Conservation (phyloP, 1,140 invertebrate species). For the Heliconius hewitsoni region DNA sequence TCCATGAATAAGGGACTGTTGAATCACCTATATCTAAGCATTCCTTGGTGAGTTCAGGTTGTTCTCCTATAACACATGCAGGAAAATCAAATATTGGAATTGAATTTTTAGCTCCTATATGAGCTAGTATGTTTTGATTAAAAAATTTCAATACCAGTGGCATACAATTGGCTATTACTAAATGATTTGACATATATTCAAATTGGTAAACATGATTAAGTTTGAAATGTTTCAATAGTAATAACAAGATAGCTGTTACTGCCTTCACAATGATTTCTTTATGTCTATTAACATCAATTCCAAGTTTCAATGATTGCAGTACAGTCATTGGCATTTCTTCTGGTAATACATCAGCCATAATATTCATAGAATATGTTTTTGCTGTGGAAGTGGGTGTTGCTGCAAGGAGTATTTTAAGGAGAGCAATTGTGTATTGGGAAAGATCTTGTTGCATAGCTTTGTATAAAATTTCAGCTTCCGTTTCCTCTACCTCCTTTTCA, state of each 20-base stretch:
- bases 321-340: slow-evolving; percentile 98
- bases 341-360: slow-evolving; percentile 97
- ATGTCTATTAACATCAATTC: slow-evolving; percentile 98
- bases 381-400: slow-evolving; percentile 98
- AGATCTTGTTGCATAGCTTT: slow-evolving; percentile 95
- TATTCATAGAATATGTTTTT: slow-evolving; percentile 99
- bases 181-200: slow-evolving; percentile 99
- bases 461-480: slow-evolving; percentile 93
- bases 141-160: slow-evolving; percentile 99
- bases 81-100: slow-evolving; percentile 98
- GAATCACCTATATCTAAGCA: slow-evolving; percentile 95
- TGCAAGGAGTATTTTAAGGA: slow-evolving; percentile 98
- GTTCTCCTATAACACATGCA: slow-evolving; percentile 97
- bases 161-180: slow-evolving; percentile 99
- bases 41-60: slow-evolving; percentile 96
- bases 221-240: slow-evolving; percentile 99
- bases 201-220: slow-evolving; percentile 99
- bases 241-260: slow-evolving; percentile 95
- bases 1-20: slow-evolving; percentile 93
- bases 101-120: slow-evolving; percentile 96
- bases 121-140: slow-evolving; percentile 98
- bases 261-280: slow-evolving; percentile 99
- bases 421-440: slow-evolving; percentile 97
- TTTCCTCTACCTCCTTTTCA: slow-evolving; percentile 88
- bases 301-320: slow-evolving; percentile 97